phyloP scores from a whole-genome alignment of 53 echinoderm and acorn worm species.

The Luidia sarsii region DNA sequence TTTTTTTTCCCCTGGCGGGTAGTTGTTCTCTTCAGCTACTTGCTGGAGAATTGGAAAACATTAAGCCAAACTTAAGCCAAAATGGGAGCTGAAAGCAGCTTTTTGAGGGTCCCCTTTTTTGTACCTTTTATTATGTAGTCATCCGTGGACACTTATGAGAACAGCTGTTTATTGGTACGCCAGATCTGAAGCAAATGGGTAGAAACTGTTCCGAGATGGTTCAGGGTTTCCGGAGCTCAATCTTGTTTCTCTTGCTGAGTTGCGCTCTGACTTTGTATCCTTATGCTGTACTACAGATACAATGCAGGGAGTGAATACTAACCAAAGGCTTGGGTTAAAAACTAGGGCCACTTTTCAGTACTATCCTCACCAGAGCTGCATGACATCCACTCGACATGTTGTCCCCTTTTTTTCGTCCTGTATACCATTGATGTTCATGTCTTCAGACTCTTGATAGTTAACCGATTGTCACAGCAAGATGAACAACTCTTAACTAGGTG shows the following conservation, averaged over 20 bases:
- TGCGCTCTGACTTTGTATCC: constrained; percentile 17
- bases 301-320: not conserved
- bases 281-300: constrained; percentile 7
- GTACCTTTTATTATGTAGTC: constrained; percentile 35
- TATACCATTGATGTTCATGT: no score
- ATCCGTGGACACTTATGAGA: not conserved
- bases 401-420: no score
- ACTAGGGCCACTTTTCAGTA: constrained; percentile 25
- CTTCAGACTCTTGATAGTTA: no score
- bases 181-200: constrained; percentile 13
- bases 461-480: no score
- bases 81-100: constrained; percentile 7
- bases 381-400: not conserved
- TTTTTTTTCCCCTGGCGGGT: no score
- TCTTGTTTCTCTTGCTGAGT: not conserved
- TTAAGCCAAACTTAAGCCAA: no score
- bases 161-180: constrained; percentile 18
- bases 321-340: constrained; percentile 6
- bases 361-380: constrained; percentile 13
- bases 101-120: constrained; percentile 15
- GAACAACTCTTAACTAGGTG: no score
- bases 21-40: no score
- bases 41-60: not conserved
- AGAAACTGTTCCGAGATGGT: no score
- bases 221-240: no score